Conservation (phyloP, 2,113 vertebrate species). For the Merops nubicus region DNA sequence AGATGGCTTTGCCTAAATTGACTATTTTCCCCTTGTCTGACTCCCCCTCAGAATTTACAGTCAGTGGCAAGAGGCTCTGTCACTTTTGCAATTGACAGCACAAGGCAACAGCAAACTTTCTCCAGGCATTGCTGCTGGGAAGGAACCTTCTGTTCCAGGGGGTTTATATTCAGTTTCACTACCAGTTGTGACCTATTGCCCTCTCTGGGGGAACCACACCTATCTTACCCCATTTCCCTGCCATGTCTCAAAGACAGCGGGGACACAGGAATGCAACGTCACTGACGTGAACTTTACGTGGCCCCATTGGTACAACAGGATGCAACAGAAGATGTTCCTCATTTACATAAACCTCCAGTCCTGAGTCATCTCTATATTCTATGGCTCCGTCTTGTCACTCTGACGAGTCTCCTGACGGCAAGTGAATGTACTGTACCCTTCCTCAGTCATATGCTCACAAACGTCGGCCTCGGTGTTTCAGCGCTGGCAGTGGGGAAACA, state of each 20-base stretch:
- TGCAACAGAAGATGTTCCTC: slow-evolving; percentile 19
- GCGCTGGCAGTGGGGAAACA: background rate
- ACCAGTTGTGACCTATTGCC: background rate
- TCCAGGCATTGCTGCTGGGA: background rate
- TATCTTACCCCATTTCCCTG: background rate
- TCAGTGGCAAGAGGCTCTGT: background rate
- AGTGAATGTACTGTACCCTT: background rate
- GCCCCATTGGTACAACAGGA: background rate
- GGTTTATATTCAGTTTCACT: background rate
- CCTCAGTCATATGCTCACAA: background rate
- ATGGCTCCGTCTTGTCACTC: background rate
- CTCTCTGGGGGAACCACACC: background rate
- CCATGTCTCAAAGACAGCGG: background rate
- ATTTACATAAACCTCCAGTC: slow-evolving; percentile 8
- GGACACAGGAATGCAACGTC: background rate
- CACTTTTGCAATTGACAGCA: background rate
- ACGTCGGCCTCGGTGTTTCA: background rate
- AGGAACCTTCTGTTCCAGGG: background rate
- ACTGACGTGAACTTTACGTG: background rate
- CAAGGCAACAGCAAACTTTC: background rate
- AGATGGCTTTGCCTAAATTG: background rate
- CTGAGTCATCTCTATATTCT: slow-evolving; percentile 27
- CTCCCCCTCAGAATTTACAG: background rate
- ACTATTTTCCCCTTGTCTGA: background rate
- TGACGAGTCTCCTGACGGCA: background rate